Evolutionary conservation across 2,797 vertebrate species (phyloP), one percentile per base, ranked within the genome.

Genomic region (Lophotriccus pileatus): DNA sequence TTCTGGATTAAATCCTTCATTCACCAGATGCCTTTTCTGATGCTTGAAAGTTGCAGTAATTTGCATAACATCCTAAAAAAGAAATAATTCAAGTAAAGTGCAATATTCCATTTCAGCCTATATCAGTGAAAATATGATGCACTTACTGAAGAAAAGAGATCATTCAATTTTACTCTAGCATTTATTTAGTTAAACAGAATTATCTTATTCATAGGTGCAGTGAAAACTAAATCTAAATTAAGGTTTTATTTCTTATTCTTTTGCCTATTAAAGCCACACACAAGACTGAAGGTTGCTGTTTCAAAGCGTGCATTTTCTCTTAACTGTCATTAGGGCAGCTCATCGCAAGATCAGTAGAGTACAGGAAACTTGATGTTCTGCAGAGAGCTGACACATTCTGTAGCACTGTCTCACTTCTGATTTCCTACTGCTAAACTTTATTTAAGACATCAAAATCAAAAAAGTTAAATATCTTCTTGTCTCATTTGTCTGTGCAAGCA

Each of bases 1-100:
- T 4, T 90, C 67, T 12, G 97, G 98, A 88, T 98, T 84, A 91
- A 98, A 98, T 66, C 97, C 98, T 59, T 99, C 12, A 13, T 67
- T 89, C 46, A 6, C 14, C 15, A 58, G 37, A n/a, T 53, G 64
- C 8, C 28, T 82, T 58, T 91, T 84, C 98, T 81, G 53, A 58
- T 79, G 41, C 55, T 74, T 81, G 77, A 88, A 81, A 53, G 46
- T 88, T 67, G n/a, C 34, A 68, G 41, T 56, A 36, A 59, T 7
- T 87, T 53, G 84, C 76, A 98, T 39, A 13, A 53, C 20, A 25
- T 95, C 93, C 98, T 98, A 32, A 19, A 76, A 91, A 84, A 84
- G 1, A 89, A 72, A 55, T 17, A 64, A 72, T 70, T 67, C 16
- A 62, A 24, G 17, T 88, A 30, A 80, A 46, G 7, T 53, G 5